Conservation (phyloP, 1,140 invertebrate genomes). For the Parasteatoda tepidariorum region DNA sequence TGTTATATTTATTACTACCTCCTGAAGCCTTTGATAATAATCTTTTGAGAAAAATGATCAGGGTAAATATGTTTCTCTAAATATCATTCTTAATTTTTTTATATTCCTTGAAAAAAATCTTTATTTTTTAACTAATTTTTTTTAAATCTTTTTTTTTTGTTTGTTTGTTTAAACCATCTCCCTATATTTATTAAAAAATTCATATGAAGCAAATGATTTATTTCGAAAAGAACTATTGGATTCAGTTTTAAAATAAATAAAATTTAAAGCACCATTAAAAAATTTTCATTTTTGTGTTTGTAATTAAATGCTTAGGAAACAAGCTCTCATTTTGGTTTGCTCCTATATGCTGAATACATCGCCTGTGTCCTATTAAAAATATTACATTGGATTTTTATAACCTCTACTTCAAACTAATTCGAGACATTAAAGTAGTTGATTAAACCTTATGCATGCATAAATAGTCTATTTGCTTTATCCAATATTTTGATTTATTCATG, state of each 20-base stretch:
- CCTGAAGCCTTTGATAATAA: constrained; percentile 87
- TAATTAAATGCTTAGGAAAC: too few species aligned
- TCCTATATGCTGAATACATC: too few species aligned
- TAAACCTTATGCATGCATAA: too few species aligned
- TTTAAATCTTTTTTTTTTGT: not conserved
- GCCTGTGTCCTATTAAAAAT: too few species aligned
- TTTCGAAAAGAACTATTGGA: too few species aligned
- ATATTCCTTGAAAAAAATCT: not conserved
- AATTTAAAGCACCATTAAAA: not conserved
- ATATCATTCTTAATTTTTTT: not conserved
- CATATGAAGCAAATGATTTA: not conserved
- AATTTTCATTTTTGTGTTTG: too few species aligned
- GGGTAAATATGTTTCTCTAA: constrained; percentile 66
- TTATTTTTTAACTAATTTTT: not conserved
- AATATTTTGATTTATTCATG: too few species aligned
- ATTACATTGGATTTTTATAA: too few species aligned
- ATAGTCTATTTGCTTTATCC: too few species aligned
- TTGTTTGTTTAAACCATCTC: not conserved
- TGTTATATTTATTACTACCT: constrained; percentile 87
- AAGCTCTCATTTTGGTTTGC: too few species aligned
- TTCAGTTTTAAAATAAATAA: not conserved
- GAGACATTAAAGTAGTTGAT: too few species aligned
- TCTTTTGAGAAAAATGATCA: constrained; percentile 77
- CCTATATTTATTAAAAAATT: not conserved
- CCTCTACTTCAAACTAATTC: too few species aligned